Percentiles rank a stretch among this genome's conserved stretches.
Conservation (phyloP, 2,113 vertebrate species). For the Mormyrus iriodes region DNA sequence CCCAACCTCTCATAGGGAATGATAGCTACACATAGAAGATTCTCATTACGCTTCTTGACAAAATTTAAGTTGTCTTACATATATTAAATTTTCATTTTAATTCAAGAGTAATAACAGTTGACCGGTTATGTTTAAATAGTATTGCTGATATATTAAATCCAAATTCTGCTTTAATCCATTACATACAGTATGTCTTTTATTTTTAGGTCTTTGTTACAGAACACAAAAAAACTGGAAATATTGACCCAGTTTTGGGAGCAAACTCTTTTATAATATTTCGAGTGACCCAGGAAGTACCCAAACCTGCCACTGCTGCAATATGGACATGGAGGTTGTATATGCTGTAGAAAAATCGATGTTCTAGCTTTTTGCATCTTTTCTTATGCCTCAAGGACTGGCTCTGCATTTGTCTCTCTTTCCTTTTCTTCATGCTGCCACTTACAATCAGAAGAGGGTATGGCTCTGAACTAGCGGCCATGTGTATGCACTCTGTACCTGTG, state of each 20-base stretch:
- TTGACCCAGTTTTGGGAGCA: no score
- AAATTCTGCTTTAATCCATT: not conserved
- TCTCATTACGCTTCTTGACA: not conserved
- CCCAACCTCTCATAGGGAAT: conserved; percentile 28
- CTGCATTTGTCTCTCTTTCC: not conserved
- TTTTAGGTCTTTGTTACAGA: not conserved
- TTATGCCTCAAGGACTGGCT: not conserved
- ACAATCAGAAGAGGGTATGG: not conserved
- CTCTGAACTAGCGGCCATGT: not conserved
- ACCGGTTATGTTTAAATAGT: not conserved
- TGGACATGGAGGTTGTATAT: not conserved
- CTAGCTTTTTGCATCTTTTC: not conserved
- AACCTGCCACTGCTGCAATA: not conserved
- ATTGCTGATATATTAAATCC: not conserved
- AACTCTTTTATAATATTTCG: no score
- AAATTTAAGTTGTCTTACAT: not conserved
- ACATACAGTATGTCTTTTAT: not conserved
- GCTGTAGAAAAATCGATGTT: not conserved
- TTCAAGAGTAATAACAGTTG: not conserved
- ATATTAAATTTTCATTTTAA: not conserved
- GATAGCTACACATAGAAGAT: not conserved
- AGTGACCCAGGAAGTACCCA: no score
- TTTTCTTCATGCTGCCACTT: not conserved
- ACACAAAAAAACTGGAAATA: not conserved
- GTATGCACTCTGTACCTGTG: not conserved